Evolutionary conservation across 2,888 invertebrate species (phyloP).

Genomic region (Drosophila pseudotakahashii): DNA sequence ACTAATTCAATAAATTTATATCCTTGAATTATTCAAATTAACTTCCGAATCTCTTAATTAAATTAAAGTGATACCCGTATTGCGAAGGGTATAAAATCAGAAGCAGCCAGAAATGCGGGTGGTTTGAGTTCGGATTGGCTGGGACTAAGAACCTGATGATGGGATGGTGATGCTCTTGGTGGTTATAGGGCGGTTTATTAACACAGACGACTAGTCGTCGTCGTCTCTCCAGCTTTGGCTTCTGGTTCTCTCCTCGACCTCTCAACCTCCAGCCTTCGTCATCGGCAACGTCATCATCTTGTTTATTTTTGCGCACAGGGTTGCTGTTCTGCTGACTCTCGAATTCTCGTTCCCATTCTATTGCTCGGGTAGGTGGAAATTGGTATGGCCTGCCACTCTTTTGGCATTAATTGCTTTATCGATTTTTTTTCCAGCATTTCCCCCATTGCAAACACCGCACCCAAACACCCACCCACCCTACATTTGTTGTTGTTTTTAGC

Average conservation of each 20-base stretch:
- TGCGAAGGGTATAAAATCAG: background rate
- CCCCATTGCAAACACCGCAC: constrained; percentile 20
- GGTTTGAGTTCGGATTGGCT: constrained; percentile 14
- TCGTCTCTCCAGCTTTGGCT: constrained; percentile 12
- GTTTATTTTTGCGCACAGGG: constrained; percentile 68
- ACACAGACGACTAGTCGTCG: constrained; percentile 37
- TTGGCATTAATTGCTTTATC: constrained; percentile 81
- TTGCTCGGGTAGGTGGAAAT: constrained; percentile 35
- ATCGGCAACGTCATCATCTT: constrained; percentile 30
- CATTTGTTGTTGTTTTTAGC: constrained; percentile 59
- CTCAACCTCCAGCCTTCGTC: background rate
- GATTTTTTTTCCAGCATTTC: constrained; percentile 68
- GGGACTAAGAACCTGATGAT: constrained; percentile 7
- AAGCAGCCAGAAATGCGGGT: constrained; percentile 10
- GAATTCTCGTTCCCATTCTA: constrained; percentile 10
- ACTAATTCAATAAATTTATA: background rate
- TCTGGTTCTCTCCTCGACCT: constrained; percentile 8
- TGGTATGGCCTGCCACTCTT: constrained; percentile 63
- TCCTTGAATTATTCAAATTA: background rate
- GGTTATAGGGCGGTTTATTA: constrained; percentile 35
- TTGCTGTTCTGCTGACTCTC: constrained; percentile 38
- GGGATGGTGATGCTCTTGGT: constrained; percentile 11
- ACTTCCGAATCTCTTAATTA: background rate
- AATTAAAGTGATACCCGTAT: background rate
- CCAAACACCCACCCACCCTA: constrained; percentile 12